These are phyloP conservation scores for Tetragonisca angustula DNA, from an alignment of 2,888 invertebrate species.

Conservation along the genomic window DNA sequence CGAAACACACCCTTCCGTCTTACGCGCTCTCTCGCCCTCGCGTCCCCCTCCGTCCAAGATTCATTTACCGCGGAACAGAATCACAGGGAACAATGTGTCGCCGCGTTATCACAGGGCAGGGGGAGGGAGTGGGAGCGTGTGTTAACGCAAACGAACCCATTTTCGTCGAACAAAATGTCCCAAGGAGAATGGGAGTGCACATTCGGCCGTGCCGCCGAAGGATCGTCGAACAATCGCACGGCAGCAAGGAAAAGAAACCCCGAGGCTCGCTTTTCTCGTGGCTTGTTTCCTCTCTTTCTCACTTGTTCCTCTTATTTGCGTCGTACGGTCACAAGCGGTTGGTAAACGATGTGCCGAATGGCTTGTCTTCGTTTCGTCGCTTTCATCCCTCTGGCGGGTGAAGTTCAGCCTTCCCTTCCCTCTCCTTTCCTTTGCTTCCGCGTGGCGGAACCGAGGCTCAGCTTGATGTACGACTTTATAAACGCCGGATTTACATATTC, in stretches of 20 bases:
- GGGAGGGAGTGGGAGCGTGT: background rate
- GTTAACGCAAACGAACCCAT: constrained; percentile 47
- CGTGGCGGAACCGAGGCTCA: constrained; percentile 34
- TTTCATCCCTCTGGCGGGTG: background rate
- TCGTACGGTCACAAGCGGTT: background rate
- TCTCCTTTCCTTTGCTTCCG: constrained; percentile 18
- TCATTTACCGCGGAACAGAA: constrained; percentile 51
- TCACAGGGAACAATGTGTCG: constrained; percentile 38
- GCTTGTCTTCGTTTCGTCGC: constrained; percentile 24
- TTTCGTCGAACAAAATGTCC: constrained; percentile 28
- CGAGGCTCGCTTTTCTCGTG: background rate
- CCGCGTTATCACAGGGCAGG: constrained; percentile 33
- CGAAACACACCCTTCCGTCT: constrained; percentile 51
- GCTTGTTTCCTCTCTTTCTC: background rate
- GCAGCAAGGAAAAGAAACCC: background rate
- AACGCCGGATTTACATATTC: constrained; percentile 77
- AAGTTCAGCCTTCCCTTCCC: constrained; percentile 19
- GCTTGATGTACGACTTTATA: constrained; percentile 74
- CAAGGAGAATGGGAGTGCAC: constrained; percentile 7
- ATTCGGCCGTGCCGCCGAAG: background rate
- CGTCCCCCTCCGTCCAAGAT: constrained; percentile 24
- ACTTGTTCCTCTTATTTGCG: background rate
- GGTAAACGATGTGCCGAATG: constrained; percentile 9
- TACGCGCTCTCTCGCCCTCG: constrained; percentile 34
- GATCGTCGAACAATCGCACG: constrained; percentile 35